phyloP scores from a whole-genome alignment of 2,888 invertebrate genomes.

The Drosophila atripex region DNA sequence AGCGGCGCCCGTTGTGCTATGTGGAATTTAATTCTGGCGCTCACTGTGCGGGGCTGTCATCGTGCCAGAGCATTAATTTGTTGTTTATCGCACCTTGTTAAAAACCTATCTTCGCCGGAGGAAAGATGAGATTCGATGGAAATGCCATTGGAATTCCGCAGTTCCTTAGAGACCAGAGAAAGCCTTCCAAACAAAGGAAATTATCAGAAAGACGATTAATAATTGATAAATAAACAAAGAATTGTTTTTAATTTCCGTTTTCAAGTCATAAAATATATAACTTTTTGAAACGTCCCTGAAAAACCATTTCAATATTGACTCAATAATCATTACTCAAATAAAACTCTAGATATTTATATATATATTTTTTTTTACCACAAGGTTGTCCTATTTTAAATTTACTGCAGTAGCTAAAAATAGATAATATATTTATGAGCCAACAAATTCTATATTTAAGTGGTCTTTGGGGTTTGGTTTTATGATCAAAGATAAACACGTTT shows the following conservation, averaged over 20 bases:
- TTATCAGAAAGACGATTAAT: background rate
- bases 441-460: constrained; percentile 31
- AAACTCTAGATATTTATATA: background rate
- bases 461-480: constrained; percentile 34
- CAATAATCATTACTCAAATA: background rate
- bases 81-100: constrained; percentile 84
- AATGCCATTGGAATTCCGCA: constrained; percentile 47
- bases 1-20: constrained; percentile 68
- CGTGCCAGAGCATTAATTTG: constrained; percentile 80
- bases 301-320: background rate
- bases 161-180: constrained; percentile 4
- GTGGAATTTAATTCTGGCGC: constrained; percentile 41
- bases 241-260: background rate
- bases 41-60: constrained; percentile 63
- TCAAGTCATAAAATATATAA: background rate
- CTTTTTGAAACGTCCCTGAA: background rate
- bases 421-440: constrained; percentile 37
- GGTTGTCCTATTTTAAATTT: background rate
- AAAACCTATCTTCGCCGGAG: constrained; percentile 70
- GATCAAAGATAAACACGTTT: constrained; percentile 21
- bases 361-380: background rate
- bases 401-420: constrained; percentile 41
- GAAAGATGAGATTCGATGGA: constrained; percentile 9
- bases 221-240: constrained; percentile 3
- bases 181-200: background rate